phyloP scores from a whole-genome alignment of 1,140 invertebrate species.

The Calephelis virginiensis region DNA sequence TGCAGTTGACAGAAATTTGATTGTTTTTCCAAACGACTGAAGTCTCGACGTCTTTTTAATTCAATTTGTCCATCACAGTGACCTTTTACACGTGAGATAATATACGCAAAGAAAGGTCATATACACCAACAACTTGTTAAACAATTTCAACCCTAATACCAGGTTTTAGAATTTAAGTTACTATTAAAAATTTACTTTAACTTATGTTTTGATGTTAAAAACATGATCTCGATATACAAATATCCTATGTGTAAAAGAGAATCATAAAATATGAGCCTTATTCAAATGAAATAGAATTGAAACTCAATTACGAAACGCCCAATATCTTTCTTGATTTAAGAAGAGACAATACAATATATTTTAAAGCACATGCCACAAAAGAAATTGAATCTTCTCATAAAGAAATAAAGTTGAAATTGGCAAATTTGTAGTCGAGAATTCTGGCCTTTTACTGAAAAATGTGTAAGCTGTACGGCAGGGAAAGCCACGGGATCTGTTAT shows the following conservation, averaged over 20 bases:
- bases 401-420: conserved; percentile 36
- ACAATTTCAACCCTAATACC: conserved; percentile 35
- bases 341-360: conserved; percentile 75
- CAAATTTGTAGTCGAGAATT: conserved; percentile 26
- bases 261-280: not conserved
- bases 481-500: conserved; percentile 71
- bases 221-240: conserved; percentile 43
- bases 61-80: conserved; percentile 53
- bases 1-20: conserved; percentile 9
- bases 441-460: conserved; percentile 75
- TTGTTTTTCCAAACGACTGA: conserved; percentile 8
- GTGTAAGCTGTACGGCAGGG: conserved; percentile 71
- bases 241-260: not conserved
- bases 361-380: conserved; percentile 32
- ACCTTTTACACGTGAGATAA: conserved; percentile 67
- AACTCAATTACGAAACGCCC: conserved; percentile 28
- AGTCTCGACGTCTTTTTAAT: conserved; percentile 25
- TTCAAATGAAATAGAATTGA: conserved; percentile 28
- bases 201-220: conserved; percentile 60
- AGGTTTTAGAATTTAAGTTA: conserved; percentile 32
- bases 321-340: conserved; percentile 61
- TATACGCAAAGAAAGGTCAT: conserved; percentile 27
- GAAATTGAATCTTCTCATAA: conserved; percentile 28
- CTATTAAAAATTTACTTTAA: conserved; percentile 26
- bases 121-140: conserved; percentile 8